Percentiles rank a stretch among this genome's conserved stretches.
These are phyloP conservation scores for Apis cerana DNA, from an alignment of 1,140 invertebrate genomes.

Conservation along the genomic window DNA sequence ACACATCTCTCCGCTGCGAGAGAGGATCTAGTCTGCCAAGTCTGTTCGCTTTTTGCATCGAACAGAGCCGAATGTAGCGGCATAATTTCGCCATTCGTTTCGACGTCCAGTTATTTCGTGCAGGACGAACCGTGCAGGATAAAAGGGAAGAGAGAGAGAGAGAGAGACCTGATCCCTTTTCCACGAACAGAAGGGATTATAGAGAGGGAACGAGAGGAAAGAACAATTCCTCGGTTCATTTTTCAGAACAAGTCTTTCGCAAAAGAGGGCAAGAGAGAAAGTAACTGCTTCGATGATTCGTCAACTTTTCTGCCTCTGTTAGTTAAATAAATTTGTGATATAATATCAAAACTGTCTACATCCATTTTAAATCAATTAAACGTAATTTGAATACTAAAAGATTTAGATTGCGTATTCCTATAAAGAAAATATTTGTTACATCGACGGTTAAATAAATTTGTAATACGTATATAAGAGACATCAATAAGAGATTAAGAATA, in stretches of 20 bases:
- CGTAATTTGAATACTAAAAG: no score
- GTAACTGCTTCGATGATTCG: no score
- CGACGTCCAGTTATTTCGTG: constrained; percentile 65
- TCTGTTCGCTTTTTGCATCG: constrained; percentile 26
- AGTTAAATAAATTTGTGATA: no score
- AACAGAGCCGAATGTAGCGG: constrained; percentile 15
- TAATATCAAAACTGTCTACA: no score
- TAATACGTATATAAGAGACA: no score
- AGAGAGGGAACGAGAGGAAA: background rate
- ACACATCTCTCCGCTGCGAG: background rate
- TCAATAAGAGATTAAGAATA: no score
- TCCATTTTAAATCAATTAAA: no score
- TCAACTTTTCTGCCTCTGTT: no score
- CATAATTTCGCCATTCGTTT: constrained; percentile 60
- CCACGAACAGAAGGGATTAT: constrained; percentile 30
- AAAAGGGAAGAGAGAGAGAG: background rate
- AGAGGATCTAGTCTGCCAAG: constrained; percentile 22
- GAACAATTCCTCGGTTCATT: constrained; percentile 41
- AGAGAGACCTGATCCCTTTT: background rate
- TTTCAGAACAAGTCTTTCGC: constrained; percentile 27
- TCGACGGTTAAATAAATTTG: no score
- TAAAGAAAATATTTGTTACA: no score
- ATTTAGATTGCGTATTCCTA: no score
- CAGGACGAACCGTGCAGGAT: background rate
- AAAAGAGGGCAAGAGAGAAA: background rate